phyloP scores from a whole-genome alignment of 64 coral and sea anemone species.

The Actinia tenebrosa region DNA sequence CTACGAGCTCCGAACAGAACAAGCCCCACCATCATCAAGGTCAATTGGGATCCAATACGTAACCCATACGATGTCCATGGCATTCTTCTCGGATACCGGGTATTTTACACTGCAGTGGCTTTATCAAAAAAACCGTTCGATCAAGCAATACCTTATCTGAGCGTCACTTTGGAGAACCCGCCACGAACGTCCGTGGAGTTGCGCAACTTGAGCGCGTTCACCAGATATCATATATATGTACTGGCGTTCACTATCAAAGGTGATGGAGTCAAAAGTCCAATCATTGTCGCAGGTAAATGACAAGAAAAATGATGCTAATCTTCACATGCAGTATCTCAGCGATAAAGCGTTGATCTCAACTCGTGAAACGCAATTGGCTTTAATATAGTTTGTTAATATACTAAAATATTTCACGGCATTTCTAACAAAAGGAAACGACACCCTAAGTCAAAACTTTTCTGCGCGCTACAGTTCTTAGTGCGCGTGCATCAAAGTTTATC shows the following conservation, averaged over 20 bases:
- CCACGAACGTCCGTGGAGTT: conserved; percentile 16
- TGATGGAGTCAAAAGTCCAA: conserved; percentile 50
- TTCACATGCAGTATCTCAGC: no score
- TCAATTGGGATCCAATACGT: conserved; percentile 60
- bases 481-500: no score
- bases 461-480: no score
- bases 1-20: conserved; percentile 61
- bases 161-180: conserved; percentile 11
- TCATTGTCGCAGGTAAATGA: conserved; percentile 62
- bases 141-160: neutral
- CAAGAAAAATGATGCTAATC: neutral
- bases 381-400: no score
- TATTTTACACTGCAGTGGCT: conserved; percentile 57
- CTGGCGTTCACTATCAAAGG: conserved; percentile 87
- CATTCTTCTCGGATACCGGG: conserved; percentile 66
- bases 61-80: conserved; percentile 73
- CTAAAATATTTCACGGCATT: no score
- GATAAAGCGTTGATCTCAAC: no score
- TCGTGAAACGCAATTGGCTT: no score
- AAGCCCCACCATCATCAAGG: conserved; percentile 55
- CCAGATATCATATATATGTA: conserved; percentile 64
- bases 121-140: conserved; percentile 24
- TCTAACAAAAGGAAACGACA: no score
- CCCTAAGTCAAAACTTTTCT: no score
- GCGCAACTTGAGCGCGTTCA: conserved; percentile 53